These are phyloP conservation scores for Heliconius himera DNA, from an alignment of 1,140 invertebrate species.

Conservation along the genomic window DNA sequence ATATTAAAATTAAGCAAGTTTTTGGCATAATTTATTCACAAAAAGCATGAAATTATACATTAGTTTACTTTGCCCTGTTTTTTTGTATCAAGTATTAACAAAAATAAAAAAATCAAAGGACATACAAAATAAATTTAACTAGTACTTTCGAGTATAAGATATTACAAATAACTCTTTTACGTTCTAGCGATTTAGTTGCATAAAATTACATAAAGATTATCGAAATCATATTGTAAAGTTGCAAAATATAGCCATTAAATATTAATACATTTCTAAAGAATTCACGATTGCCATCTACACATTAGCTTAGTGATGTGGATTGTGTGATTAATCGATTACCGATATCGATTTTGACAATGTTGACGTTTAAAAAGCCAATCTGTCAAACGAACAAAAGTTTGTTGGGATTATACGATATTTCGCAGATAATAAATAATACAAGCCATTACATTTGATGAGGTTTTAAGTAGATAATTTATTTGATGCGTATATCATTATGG, in stretches of 20 bases:
- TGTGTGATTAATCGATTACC: conserved; percentile 27
- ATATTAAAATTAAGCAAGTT: no score
- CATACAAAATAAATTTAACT: background rate
- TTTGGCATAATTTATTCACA: no score
- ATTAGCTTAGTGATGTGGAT: conserved; percentile 25
- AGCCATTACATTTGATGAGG: background rate
- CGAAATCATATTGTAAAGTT: conserved; percentile 25
- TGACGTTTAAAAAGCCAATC: conserved; percentile 24
- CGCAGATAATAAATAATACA: conserved; percentile 10
- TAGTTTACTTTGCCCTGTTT: no score
- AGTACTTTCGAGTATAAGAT: background rate
- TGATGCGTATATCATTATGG: background rate
- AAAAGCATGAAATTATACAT: no score
- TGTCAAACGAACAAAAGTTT: conserved; percentile 28
- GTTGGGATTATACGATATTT: conserved; percentile 10
- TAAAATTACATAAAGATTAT: conserved; percentile 15
- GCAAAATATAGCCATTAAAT: conserved; percentile 26
- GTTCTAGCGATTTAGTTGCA: background rate
- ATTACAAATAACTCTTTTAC: background rate
- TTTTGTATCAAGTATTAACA: no score
- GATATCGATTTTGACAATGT: conserved; percentile 31
- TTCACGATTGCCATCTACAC: conserved; percentile 17
- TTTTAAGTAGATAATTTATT: conserved; percentile 8
- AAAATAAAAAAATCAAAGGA: no score
- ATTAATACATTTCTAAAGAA: conserved; percentile 25